A percentile compares a stretch with the other conserved stretches of the same genome.
Conservation (phyloP, 2,888 invertebrate species). For the Lydus trimaculatus region DNA sequence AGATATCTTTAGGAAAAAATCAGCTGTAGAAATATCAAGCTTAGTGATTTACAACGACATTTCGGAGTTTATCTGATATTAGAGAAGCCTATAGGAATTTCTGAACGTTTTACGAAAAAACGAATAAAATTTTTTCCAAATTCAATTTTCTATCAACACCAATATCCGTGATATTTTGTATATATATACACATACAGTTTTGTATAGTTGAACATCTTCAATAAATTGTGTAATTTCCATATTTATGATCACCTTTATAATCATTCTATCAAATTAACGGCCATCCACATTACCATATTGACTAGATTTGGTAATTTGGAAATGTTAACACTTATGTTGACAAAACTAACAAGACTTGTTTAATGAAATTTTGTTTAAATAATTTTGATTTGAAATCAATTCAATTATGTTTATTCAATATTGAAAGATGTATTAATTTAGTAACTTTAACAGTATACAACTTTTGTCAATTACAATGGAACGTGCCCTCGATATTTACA, state of each 20-base stretch:
- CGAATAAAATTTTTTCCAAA: too few relatives aligned
- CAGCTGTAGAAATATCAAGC: not conserved
- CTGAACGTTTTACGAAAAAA: not conserved
- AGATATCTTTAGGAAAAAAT: not conserved
- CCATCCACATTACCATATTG: not conserved
- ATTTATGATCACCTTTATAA: slow-evolving; percentile 28
- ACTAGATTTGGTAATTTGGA: not conserved
- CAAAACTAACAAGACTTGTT: not conserved
- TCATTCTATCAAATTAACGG: slow-evolving; percentile 24
- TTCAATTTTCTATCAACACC: too few relatives aligned
- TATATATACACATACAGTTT: too few relatives aligned
- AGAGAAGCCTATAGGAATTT: not conserved
- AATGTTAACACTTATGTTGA: not conserved
- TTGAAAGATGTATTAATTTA: not conserved
- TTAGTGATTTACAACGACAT: not conserved
- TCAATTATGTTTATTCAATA: not conserved
- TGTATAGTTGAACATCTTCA: not conserved
- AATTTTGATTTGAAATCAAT: not conserved
- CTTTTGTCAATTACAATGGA: not conserved
- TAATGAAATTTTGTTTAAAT: not conserved
- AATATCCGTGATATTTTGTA: not conserved
- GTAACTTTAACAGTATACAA: not conserved
- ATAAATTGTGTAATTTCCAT: slow-evolving; percentile 20
- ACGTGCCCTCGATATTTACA: not conserved
- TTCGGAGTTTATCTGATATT: not conserved